These are phyloP conservation scores for Pterostichus madidus DNA, from an alignment of 2,888 invertebrate genomes.

Conservation along the genomic window DNA sequence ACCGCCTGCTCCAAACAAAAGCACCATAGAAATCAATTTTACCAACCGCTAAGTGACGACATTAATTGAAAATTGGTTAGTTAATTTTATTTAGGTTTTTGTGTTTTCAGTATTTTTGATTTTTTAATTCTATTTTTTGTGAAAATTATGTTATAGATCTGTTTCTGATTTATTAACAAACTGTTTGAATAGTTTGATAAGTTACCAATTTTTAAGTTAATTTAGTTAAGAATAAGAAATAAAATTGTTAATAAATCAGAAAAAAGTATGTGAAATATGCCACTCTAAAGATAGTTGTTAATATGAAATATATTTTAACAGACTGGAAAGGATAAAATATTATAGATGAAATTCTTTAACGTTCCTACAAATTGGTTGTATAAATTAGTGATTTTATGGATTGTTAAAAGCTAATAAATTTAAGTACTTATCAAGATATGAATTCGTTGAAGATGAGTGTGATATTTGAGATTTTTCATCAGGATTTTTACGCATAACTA, in stretches of 20 bases:
- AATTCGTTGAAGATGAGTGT: slow-evolving; percentile 5
- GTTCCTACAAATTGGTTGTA: slow-evolving; percentile 32
- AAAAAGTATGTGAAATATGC: not conserved
- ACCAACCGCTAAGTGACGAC: slow-evolving; percentile 51
- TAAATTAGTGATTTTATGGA: slow-evolving; percentile 5
- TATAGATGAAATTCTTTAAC: slow-evolving; percentile 16
- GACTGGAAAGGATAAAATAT: not conserved
- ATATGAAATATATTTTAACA: slow-evolving; percentile 12
- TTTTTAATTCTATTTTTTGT: not conserved
- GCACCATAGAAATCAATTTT: slow-evolving; percentile 44
- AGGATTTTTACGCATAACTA: not conserved
- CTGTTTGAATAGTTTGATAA: not conserved
- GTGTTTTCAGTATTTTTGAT: too few relatives aligned
- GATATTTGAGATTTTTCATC: slow-evolving; percentile 18
- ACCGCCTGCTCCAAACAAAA: slow-evolving; percentile 27
- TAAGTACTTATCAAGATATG: slow-evolving; percentile 17
- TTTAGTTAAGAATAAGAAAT: too few relatives aligned
- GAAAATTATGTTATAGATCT: not conserved
- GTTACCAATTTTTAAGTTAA: too few relatives aligned
- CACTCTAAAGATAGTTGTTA: slow-evolving; percentile 7
- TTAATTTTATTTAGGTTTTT: not conserved
- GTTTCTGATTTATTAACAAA: slow-evolving; percentile 1
- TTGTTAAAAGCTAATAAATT: slow-evolving; percentile 1
- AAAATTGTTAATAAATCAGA: slow-evolving; percentile 12
- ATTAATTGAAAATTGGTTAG: slow-evolving; percentile 20